These are phyloP conservation scores for Mobula hypostoma DNA, from an alignment of 2,113 vertebrate species.

Conservation along the genomic window DNA sequence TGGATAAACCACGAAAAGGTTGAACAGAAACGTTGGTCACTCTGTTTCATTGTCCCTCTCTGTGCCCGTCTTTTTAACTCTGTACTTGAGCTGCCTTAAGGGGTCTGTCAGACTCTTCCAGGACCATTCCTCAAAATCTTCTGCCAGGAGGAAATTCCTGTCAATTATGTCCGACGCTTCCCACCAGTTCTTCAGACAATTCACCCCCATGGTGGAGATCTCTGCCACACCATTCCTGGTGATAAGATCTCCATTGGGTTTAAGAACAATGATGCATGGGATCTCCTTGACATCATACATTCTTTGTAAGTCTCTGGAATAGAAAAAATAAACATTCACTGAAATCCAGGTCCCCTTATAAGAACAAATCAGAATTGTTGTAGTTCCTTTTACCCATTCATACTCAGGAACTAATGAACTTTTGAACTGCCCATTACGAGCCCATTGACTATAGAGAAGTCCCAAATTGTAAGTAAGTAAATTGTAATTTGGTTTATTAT, in stretches of 20 bases:
- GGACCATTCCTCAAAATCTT: constrained; percentile 62
- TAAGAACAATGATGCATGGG: constrained; percentile 77
- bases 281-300: constrained; percentile 64
- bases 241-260: constrained; percentile 71
- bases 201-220: constrained; percentile 59
- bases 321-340: not conserved
- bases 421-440: too few species aligned
- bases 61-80: constrained; percentile 45
- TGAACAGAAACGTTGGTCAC: not conserved
- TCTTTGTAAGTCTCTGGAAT: constrained; percentile 66
- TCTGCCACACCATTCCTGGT: constrained; percentile 63
- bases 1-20: not conserved
- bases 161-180: constrained; percentile 75
- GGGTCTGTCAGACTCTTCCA: constrained; percentile 68
- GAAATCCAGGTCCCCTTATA: not conserved
- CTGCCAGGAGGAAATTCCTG: constrained; percentile 67
- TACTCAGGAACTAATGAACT: too few species aligned
- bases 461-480: too few species aligned
- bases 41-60: constrained; percentile 20
- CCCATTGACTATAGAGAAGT: too few species aligned
- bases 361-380: not conserved
- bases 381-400: not conserved
- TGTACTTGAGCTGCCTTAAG: constrained; percentile 73
- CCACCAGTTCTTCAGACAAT: constrained; percentile 78
- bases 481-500: too few species aligned